Evolutionary conservation across 2,113 vertebrate species (phyloP), one percentile per base, ranked within the genome.

Genomic region (Ancistrus triradiatus): DNA sequence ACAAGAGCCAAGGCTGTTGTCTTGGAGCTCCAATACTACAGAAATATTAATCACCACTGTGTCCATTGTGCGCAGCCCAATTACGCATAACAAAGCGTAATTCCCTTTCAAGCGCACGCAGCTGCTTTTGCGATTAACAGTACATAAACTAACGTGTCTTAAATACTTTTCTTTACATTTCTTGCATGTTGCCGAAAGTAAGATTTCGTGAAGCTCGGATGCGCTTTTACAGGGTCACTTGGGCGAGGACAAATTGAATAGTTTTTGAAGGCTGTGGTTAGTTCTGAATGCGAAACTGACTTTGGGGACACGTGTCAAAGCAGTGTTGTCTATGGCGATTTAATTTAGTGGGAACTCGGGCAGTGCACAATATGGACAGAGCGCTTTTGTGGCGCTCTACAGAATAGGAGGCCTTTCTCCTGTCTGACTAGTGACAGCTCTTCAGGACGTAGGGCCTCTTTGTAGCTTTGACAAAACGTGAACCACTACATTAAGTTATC

Each of bases 1-100:
- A n/a, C n/a, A n/a, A n/a, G n/a, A n/a, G n/a, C n/a, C n/a, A n/a
- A n/a, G n/a, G n/a, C 19, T 55, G 50, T 63, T 70, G 38, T 48
- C 44, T 35, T 27, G 28, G 47, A 57, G 52, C 9, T 10, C 27
- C 22, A 50, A 65, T 49, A 50, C 56, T 40, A 49, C 37, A 59
- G 35, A 18, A 11, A 53, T 37, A 68, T 37, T n/a, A 44, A 42
- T 63, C 44, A 31, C 48, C 11, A 31, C 53, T 25, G 5, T 68
- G 10, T 9, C 17, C n/a, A 25, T n/a, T 69, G 19, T n/a, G 33
- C 8, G 15, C 84, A 84, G 85, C 40, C n/a, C n/a, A n/a, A n/a
- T 88, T 97, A 93, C 91, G 91, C 91, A 93, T 94, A 88, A 97
- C 93, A 98, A 97, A 96, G 87, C 87, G 89, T 89, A 96, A 98